Conservation (phyloP, 2,113 vertebrate genomes). For the Actenoides lindsayi region DNA sequence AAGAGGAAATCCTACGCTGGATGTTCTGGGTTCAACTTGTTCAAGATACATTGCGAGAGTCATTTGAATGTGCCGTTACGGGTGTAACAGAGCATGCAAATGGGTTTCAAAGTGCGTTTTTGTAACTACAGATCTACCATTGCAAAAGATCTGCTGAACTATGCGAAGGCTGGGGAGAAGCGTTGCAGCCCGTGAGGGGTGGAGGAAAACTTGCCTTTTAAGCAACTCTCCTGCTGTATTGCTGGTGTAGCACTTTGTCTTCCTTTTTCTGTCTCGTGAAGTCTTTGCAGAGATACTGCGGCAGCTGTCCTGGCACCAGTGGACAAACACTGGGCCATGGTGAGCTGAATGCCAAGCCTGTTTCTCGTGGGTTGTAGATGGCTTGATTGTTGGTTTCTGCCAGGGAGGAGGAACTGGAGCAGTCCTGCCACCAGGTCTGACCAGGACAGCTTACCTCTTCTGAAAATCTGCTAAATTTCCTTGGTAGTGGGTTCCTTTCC, state of each 20-base stretch:
- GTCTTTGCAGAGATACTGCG: neutral
- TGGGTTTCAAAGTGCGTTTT: neutral
- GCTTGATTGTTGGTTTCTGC: neutral
- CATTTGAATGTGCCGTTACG: neutral
- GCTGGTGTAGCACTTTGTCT: slow-evolving; percentile 5
- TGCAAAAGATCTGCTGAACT: slow-evolving; percentile 3
- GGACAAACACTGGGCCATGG: neutral
- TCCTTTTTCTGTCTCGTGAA: neutral
- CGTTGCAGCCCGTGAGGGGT: neutral
- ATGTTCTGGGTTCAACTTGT: neutral
- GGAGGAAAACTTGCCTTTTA: neutral
- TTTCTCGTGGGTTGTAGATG: neutral
- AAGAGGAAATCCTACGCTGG: slow-evolving; percentile 51
- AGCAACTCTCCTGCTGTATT: neutral
- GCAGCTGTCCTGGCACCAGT: neutral
- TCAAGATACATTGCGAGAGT: neutral
- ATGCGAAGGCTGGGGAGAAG: neutral
- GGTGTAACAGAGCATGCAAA: neutral
- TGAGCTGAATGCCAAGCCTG: neutral
- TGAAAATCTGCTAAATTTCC: neutral
- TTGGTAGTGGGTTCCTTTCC: neutral
- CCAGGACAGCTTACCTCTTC: neutral
- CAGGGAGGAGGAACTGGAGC: neutral
- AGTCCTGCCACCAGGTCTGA: neutral
- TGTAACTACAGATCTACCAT: neutral